Evolutionary conservation across 1,140 invertebrate species (phyloP).

Genomic region (Pogonus chalceus): DNA sequence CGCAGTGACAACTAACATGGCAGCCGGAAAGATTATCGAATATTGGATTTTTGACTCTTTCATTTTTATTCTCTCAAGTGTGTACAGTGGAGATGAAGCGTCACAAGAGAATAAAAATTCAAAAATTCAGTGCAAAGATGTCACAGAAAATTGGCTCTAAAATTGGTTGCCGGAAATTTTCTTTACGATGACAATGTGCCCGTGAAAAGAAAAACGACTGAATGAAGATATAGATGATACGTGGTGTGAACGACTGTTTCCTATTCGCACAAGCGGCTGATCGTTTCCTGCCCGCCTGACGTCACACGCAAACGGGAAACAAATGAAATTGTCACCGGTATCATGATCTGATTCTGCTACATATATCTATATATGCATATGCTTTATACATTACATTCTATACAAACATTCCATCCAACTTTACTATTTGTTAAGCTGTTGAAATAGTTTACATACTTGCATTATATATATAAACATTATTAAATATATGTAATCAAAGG

Average conservation of each 20-base stretch:
- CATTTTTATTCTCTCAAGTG: slow-evolving; percentile 3
- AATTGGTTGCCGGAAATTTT: slow-evolving; percentile 5
- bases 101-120: slow-evolving; percentile 2
- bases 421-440: no score
- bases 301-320: background rate
- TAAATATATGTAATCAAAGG: no score
- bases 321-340: no score
- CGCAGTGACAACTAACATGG: slow-evolving; percentile 1
- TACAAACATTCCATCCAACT: no score
- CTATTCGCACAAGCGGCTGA: background rate
- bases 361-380: no score
- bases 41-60: slow-evolving; percentile 7
- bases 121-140: slow-evolving; percentile 4
- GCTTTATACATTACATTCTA: no score
- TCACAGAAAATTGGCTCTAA: slow-evolving; percentile 3
- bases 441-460: no score
- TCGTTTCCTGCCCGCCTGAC: background rate
- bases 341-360: no score
- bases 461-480: no score
- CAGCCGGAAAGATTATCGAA: slow-evolving; percentile 1
- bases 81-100: background rate
- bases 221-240: background rate
- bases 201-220: slow-evolving; percentile 3
- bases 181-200: background rate
- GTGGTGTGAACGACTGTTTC: background rate